These are phyloP conservation scores for Ctenomys sociabilis DNA, from an alignment of 2,113 vertebrate species.

Conservation along the genomic window DNA sequence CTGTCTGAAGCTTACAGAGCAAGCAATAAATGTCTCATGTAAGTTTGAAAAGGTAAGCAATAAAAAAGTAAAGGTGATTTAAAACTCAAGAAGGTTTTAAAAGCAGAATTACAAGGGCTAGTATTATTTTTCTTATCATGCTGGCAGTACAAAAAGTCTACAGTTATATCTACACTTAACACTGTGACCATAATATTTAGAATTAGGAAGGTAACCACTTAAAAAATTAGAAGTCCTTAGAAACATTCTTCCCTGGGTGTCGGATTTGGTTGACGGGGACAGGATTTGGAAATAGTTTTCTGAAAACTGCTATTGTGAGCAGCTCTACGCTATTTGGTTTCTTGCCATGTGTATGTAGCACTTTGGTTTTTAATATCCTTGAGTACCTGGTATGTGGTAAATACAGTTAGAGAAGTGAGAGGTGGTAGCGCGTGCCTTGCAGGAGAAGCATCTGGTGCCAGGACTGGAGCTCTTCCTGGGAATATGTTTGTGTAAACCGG, in stretches of 20 bases:
- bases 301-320: background rate
- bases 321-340: background rate
- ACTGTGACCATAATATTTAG: background rate
- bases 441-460: background rate
- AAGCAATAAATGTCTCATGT: background rate
- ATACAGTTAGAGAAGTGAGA: background rate
- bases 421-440: background rate
- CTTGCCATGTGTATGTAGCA: background rate
- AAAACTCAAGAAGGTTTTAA: background rate
- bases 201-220: background rate
- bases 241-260: background rate
- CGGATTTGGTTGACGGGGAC: background rate
- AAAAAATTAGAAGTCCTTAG: conserved; percentile 33
- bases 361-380: background rate
- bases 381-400: background rate
- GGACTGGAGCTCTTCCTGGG: background rate
- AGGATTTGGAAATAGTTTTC: background rate
- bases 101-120: background rate
- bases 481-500: background rate
- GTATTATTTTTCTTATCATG: background rate
- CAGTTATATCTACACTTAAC: background rate
- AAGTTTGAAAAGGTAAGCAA: background rate
- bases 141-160: background rate
- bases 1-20: background rate
- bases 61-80: background rate